These are phyloP conservation scores for Melopsittacus undulatus DNA, from an alignment of 2,797 vertebrate genomes.

Conservation along the genomic window DNA sequence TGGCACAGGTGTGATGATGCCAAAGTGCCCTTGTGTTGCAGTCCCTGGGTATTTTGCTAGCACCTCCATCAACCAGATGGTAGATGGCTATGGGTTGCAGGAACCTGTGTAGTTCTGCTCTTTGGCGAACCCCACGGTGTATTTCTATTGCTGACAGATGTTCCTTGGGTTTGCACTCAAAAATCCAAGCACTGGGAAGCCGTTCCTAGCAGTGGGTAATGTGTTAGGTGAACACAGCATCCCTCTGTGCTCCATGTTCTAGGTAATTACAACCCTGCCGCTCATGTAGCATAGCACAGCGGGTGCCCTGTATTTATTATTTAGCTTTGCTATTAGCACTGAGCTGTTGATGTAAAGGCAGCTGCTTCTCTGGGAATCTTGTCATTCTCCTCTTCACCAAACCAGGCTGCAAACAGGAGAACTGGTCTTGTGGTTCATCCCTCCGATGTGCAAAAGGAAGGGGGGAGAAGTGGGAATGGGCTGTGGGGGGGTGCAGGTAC, in stretches of 20 bases:
- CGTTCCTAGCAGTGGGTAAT: neutral
- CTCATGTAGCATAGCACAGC: constrained; percentile 54
- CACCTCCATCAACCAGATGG: neutral
- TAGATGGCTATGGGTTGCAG: fast-evolving
- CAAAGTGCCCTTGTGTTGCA: fast-evolving
- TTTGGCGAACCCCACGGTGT: neutral
- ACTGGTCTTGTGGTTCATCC: neutral
- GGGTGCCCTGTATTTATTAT: constrained; percentile 52
- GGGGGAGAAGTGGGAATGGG: neutral
- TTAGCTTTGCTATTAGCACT: constrained; percentile 44
- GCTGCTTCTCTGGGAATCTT: neutral
- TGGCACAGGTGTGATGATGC: neutral
- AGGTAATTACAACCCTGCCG: constrained; percentile 65
- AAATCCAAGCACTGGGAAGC: neutral
- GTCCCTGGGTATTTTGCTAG: neutral
- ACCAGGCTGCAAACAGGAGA: neutral
- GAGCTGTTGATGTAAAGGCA: constrained; percentile 30
- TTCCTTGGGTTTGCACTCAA: constrained; percentile 11
- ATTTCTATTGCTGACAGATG: neutral
- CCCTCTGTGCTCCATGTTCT: constrained; percentile 71
- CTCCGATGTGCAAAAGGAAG: neutral
- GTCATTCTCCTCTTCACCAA: neutral
- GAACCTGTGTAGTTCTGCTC: neutral
- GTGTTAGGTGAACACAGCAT: constrained; percentile 45
- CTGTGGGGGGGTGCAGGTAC: neutral